A percentile compares a stretch with the other conserved stretches of the same genome.
Evolutionary conservation across 2,113 vertebrate genomes (phyloP).

Genomic region (Xenotilapia caudafasciata): DNA sequence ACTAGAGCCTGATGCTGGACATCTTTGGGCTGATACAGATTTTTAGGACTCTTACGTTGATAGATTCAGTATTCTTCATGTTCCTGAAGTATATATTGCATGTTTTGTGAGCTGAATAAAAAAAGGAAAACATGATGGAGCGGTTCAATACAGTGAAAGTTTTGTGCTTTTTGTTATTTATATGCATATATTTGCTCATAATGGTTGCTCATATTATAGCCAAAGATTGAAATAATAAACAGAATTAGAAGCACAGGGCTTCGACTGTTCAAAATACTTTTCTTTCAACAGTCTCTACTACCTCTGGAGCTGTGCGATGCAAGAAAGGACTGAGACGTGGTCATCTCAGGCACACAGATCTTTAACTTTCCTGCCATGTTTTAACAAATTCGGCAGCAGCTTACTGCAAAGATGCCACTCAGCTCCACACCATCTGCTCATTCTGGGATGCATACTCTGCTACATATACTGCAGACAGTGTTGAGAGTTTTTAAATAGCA

Average conservation of each 20-base stretch:
- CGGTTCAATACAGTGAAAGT: not conserved
- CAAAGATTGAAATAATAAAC: not conserved
- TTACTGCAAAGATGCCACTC: not conserved
- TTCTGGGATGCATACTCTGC: not conserved
- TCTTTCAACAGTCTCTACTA: not conserved
- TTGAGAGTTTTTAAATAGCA: not conserved
- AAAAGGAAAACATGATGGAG: not conserved
- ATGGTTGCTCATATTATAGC: not conserved
- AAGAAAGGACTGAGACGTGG: not conserved
- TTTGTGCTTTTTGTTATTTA: not conserved
- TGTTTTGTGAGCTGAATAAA: not conserved
- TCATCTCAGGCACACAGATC: not conserved
- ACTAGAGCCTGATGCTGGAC: not conserved
- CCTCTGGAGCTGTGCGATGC: rapidly evolving
- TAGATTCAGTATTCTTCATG: not conserved
- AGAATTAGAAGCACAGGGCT: not conserved
- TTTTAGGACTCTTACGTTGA: not conserved
- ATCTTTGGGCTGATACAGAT: not conserved
- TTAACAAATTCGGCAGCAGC: not conserved
- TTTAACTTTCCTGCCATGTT: not conserved
- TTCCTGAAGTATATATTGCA: not conserved
- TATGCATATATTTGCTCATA: not conserved
- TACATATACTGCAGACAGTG: not conserved
- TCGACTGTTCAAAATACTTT: not conserved
- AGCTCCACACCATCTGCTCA: not conserved